Conservation (phyloP, 2,797 vertebrate species). For the Sebastes vulpes region DNA sequence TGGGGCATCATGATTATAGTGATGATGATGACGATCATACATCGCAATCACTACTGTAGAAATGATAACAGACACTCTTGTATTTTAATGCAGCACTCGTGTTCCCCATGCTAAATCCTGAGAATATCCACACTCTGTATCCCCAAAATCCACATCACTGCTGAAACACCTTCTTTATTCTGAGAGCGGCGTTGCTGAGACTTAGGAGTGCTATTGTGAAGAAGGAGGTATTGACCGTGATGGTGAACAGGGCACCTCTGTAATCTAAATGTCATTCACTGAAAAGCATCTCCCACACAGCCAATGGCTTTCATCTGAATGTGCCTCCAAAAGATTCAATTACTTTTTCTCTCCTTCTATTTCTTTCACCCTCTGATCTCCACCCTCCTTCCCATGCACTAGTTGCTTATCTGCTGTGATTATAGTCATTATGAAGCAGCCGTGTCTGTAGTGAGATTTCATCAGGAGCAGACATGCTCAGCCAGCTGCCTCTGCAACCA, state of each 20-base stretch:
- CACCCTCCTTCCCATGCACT: slow-evolving; percentile 77
- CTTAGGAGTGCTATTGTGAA: slow-evolving; percentile 78
- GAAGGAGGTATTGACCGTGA: slow-evolving; percentile 83
- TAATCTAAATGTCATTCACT: slow-evolving; percentile 87
- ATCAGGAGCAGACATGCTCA: slow-evolving; percentile 72
- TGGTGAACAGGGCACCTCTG: slow-evolving; percentile 82
- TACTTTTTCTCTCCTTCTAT: slow-evolving; percentile 84
- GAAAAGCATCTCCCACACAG: slow-evolving; percentile 85
- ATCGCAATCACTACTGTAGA: slow-evolving; percentile 8
- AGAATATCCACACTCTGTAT: slow-evolving; percentile 37
- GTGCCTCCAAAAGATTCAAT: slow-evolving; percentile 86
- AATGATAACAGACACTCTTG: background rate
- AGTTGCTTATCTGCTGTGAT: slow-evolving; percentile 87
- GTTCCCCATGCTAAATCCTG: slow-evolving; percentile 44
- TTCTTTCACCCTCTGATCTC: slow-evolving; percentile 76
- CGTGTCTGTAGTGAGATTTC: slow-evolving; percentile 80
- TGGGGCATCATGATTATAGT: background rate
- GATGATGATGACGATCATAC: slow-evolving; percentile 5
- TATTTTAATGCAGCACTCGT: slow-evolving; percentile 27
- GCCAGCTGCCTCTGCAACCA: slow-evolving; percentile 76
- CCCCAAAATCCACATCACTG: slow-evolving; percentile 53
- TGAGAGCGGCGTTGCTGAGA: slow-evolving; percentile 61
- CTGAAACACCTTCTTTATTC: slow-evolving; percentile 61
- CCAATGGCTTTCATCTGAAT: slow-evolving; percentile 84
- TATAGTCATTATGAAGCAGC: slow-evolving; percentile 86